Evolutionary conservation across 2,113 vertebrate species (phyloP), one percentile per base, ranked within the genome.

Genomic region (Cairina moschata): DNA sequence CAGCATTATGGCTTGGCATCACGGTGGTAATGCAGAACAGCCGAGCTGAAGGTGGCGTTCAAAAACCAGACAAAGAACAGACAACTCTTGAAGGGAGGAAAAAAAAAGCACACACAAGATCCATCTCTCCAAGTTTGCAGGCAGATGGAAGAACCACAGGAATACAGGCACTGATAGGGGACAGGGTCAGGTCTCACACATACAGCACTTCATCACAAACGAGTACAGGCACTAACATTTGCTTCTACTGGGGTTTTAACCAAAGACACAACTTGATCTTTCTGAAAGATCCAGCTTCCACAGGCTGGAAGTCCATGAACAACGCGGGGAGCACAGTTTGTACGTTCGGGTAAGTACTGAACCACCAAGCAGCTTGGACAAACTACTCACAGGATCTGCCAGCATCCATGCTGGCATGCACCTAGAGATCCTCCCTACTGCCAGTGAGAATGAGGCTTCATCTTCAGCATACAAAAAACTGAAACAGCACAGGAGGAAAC

Each of bases 271-370:
- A 17, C 31, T 63, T 29, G 34, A 42, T 36, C 55, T 38, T 60
- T 48, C 40, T 59, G 52, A 60, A 74, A 67, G 29, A 50, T 34
- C 4, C 1, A 1, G 10, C 17, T 92, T 62, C 17, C 22, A 23
- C 12, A 42, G 2, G 11, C 34, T 8, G 5, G 16, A 62, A 73
- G 63, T 16, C 69, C n/a, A 8, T 31, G 25, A 85, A 29, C 17
- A 81, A 54, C 0, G 0, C 56, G 29, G 65, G 58, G 32, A 68
- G 44, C 1, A 0, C 46, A 31, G 21, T 48, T 88, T 59, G 15
- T 13, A 18, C 4, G 38, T 65, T 80, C 63, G 73, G 50, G 12
- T 36, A 65, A 58, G 23, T 26, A 68, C 26, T 9, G 32, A 88
- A 62, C 28, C 36, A 52, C 22, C 2, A 2, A 66, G 2, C 44